Evolutionary conservation across 92 coral and sea anemone genomes (phyloP), one percentile per base, ranked within the genome.

Genomic region (Paramuricea clavata): DNA sequence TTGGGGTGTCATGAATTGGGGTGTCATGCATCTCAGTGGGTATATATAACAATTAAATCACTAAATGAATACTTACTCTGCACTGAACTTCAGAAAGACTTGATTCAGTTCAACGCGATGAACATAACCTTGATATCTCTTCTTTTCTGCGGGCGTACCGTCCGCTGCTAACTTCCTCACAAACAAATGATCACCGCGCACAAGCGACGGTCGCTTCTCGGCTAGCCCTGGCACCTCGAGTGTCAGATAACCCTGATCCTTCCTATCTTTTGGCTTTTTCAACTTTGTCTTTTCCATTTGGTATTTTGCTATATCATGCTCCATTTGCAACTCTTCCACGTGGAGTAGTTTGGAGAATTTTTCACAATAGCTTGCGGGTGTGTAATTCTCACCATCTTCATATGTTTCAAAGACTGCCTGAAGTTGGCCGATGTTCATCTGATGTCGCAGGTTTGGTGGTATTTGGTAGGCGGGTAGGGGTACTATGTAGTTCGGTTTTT

Each of bases 251-350:
- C 49, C 69, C 13, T 56, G 34, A 10, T 19, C 36, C 31, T 15
- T 82, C 86, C 27, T 39, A 10, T 4, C 44, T 39, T 39, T 39
- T 4, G 44, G 44, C 44, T 4, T 30, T 2, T 33, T 31, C 54
- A 94, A 92, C 9, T 87, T 56, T 0, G 83, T 88, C 52, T 88
- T 89, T 52, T 92, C 92, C 88, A 92, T 74, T 72, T 85, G 89
- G 76, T 94, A 94, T 19, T 90, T 91, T 1, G 88, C 83, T 25
- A 94, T 94, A 69, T 94, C 98, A 7, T 92, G 95, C 74, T 94
- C 98, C 98, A 94, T 92, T 33, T 94, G 98, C 76, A 92, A 82
- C 50, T 94, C 98, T 52, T 94, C 98, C 4, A 94, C 89, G 75
- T 94, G 95, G 17, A 94, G 90, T 25, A 94, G 87, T n/a, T 91